Evolutionary conservation across 2,888 invertebrate species (phyloP).

Genomic region (Nasonovia ribisnigri): DNA sequence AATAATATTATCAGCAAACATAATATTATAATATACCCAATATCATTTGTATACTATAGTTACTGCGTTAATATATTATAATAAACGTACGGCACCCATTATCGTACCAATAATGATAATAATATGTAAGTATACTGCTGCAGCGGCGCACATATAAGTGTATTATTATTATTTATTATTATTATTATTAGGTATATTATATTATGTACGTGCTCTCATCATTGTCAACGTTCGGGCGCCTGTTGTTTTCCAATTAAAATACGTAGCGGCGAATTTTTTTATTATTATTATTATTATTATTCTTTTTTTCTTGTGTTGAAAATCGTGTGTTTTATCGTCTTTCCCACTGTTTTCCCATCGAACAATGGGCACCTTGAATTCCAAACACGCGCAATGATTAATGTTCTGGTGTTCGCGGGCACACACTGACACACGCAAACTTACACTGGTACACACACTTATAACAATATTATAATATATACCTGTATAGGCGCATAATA

Average conservation of each 20-base stretch:
- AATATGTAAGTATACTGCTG: not conserved
- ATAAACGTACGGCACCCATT: not conserved
- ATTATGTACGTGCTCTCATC: not conserved
- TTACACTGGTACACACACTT: not conserved
- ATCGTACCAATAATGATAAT: not conserved
- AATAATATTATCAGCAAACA: not conserved
- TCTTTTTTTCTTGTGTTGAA: constrained; percentile 21
- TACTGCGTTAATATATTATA: not conserved
- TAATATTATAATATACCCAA: not conserved
- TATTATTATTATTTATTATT: not conserved
- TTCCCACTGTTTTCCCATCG: constrained; percentile 49
- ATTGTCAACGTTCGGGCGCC: constrained; percentile 45
- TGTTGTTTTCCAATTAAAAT: constrained; percentile 57
- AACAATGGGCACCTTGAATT: constrained; percentile 59
- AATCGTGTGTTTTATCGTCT: constrained; percentile 51
- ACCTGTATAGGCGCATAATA: not conserved
- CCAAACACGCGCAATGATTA: constrained; percentile 47
- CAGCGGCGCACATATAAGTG: no score
- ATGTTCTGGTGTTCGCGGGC: not conserved
- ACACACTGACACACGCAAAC: not conserved
- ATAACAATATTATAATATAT: not conserved
- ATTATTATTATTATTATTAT: constrained; percentile 29
- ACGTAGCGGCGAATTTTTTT: constrained; percentile 18
- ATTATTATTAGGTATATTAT: constrained; percentile 18
- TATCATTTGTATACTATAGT: not conserved